These are phyloP conservation scores for Diploscapter pachys DNA, from an alignment of 1,140 invertebrate genomes.

Conservation along the genomic window DNA sequence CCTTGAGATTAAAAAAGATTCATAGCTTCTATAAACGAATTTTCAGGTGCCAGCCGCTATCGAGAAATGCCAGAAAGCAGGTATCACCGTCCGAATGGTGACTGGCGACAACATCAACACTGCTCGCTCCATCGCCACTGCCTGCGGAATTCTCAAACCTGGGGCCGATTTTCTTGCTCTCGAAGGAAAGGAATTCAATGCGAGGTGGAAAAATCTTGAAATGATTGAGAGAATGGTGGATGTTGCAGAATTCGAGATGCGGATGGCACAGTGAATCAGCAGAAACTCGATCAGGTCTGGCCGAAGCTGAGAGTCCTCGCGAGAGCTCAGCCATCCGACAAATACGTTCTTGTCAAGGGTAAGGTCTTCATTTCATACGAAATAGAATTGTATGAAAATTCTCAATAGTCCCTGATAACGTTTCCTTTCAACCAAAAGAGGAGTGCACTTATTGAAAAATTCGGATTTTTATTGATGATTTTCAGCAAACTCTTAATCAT, in stretches of 20 bases:
- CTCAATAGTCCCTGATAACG: no score
- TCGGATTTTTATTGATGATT: no score
- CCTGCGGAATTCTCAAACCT: conserved; percentile 58
- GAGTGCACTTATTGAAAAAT: no score
- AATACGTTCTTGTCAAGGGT: conserved; percentile 59
- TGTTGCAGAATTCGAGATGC: conserved; percentile 77
- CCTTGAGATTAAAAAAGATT: background rate
- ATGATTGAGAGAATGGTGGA: background rate
- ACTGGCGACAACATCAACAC: conserved; percentile 60
- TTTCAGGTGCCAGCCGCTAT: conserved; percentile 53
- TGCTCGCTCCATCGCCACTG: conserved; percentile 58
- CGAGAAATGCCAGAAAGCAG: conserved; percentile 58
- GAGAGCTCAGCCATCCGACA: conserved; percentile 58
- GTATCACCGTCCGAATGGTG: conserved; percentile 60
- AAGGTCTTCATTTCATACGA: conserved; percentile 43
- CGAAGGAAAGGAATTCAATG: conserved; percentile 97
- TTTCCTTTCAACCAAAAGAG: no score
- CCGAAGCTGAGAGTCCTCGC: conserved; percentile 64
- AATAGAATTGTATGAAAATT: no score
- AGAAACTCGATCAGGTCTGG: conserved; percentile 86
- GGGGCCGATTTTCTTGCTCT: conserved; percentile 76
- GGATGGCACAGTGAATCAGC: conserved; percentile 52
- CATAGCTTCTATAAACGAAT: background rate
- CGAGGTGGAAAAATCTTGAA: conserved; percentile 64
- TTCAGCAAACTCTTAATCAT: no score